Percentiles rank a stretch among this genome's conserved stretches.
Conservation (phyloP, 2,797 vertebrate species). For the Enteromius argenteus region DNA sequence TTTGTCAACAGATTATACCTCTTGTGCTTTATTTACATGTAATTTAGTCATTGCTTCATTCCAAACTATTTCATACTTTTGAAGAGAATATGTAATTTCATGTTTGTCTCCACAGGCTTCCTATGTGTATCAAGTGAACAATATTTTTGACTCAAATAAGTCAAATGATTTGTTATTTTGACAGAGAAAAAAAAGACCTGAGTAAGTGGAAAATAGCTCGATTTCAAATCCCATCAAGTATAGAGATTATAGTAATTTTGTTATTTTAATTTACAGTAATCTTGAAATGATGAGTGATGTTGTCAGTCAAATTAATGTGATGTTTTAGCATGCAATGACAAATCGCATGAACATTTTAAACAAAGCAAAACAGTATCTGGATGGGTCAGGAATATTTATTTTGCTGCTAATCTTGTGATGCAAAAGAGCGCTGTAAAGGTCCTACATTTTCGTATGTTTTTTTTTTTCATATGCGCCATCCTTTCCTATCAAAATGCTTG, state of each 20-base stretch:
- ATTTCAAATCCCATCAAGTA: constrained; percentile 30
- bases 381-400: not conserved
- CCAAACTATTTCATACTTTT: not conserved
- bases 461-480: too few relatives aligned
- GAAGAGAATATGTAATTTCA: not conserved
- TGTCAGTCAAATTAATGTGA: constrained; percentile 19
- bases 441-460: too few relatives aligned
- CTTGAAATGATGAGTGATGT: not conserved
- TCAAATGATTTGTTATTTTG: not conserved
- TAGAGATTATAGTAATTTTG: not conserved
- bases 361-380: not conserved
- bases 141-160: not conserved
- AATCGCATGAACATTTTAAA: constrained; percentile 1
- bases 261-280: not conserved
- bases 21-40: not conserved
- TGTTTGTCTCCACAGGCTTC: not conserved
- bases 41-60: constrained; percentile 10
- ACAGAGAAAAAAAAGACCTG: not conserved
- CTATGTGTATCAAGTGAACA: not conserved
- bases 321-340: not conserved
- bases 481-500: too few relatives aligned
- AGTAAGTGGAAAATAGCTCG: not conserved
- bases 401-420: not conserved
- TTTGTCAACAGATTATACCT: not conserved
- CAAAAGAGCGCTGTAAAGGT: not conserved